Evolutionary conservation across 2,888 invertebrate species (phyloP).

Genomic region (Thera obeliscata): DNA sequence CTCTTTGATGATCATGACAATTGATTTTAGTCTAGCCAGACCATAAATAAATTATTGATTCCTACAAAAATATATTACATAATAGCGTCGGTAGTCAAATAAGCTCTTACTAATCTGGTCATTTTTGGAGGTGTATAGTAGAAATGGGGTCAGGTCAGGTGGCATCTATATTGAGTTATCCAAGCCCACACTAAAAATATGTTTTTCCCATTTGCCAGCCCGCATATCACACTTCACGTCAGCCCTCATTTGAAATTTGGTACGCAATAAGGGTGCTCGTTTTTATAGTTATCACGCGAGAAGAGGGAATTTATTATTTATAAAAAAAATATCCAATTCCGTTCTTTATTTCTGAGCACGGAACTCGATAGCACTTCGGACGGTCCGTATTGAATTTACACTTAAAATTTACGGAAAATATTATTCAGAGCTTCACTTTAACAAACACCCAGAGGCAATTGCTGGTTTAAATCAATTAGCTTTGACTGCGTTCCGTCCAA

Average conservation of each 20-base stretch:
- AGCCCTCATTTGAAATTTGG: constrained; percentile 42
- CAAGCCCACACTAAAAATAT: constrained; percentile 12
- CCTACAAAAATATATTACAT: too few species aligned
- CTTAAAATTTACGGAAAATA: constrained; percentile 24
- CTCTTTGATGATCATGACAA: too few species aligned
- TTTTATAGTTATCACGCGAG: constrained; percentile 39
- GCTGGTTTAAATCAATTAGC: constrained; percentile 15
- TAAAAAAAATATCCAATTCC: constrained; percentile 39
- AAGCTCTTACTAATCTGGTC: too few species aligned
- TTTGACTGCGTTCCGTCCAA: constrained; percentile 17
- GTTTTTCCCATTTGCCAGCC: constrained; percentile 37
- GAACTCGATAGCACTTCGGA: constrained; percentile 20
- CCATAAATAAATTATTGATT: too few species aligned
- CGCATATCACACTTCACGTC: constrained; percentile 36
- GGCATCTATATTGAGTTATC: constrained; percentile 1
- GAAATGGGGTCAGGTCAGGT: too few species aligned
- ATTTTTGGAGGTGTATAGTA: too few species aligned
- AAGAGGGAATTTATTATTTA: constrained; percentile 40
- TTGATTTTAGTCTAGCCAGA: too few species aligned
- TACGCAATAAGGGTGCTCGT: constrained; percentile 39
- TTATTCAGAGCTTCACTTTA: constrained; percentile 12
- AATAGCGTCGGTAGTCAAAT: too few species aligned
- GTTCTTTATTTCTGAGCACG: constrained; percentile 34
- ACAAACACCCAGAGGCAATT: constrained; percentile 13
- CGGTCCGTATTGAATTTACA: constrained; percentile 28